Base-by-base conservation (phyloP, 1,140 invertebrate species). In the Arctopsyche grandis region DNA sequence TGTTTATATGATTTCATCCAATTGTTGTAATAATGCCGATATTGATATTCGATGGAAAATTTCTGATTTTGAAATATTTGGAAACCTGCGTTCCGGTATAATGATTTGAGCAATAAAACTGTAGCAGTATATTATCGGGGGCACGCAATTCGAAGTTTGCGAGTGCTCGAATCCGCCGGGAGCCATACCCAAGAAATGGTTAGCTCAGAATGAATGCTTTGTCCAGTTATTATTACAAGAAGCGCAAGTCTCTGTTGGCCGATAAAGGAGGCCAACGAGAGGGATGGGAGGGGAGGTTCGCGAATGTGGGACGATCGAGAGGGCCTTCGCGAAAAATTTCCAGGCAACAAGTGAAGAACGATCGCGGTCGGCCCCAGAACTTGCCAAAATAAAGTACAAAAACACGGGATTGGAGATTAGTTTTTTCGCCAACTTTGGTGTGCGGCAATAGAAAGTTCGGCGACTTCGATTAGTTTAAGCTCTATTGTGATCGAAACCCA, bases 191-290 rank as follows among this genome's bases (percentile, higher is more conserved):
- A 24, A 60, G 70, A 66, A 79, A 82, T 78, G 69, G 81, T 75
- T 80, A 79, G 75, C 70, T 77, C 52, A 77, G 78, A 79, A 82
- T 82, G 78, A 79, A 79, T 80, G 81, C 69, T 82, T 82, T 82
- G 81, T 79, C 78, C 81, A 60, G 78, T 82, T 82, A 78, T 81
- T 81, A 76, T 66, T 63, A 73, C 75, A 78, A 79, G 75, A 43
- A 70, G 10, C 43, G 21, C 69, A 77, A 82, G 56, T 75, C 78
- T 82, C 81, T 14, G 58, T 77, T 69, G 81, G 78, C 70, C 80
- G 80, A 81, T 81, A 79, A 79, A 79, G 29, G 21, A 22, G 22
- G 21, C 24, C 63, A 9, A 29, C 5, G 63, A 66, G n/a, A 5
- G 14, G 52, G 3, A 29, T 21, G 26, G 5, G 73, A 24, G 10